Base-by-base conservation (phyloP, 64 coral and sea anemone genomes). In the Stichodactyla helianthus region DNA sequence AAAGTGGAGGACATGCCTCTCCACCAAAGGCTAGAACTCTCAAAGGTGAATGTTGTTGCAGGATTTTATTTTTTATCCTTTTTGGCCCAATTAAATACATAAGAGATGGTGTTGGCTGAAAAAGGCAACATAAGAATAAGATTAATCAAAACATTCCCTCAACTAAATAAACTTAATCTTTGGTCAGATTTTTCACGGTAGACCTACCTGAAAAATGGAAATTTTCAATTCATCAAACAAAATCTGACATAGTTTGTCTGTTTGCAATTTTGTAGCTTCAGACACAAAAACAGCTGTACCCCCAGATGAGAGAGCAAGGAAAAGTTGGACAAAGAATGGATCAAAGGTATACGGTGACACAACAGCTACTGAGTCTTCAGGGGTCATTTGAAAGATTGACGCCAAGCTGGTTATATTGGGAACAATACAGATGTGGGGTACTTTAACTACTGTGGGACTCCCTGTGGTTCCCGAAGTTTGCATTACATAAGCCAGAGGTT, bases 321-420 rank as follows among this genome's bases (percentile, higher is more conserved):
- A 99, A 88, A 99, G 88, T 65, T 99, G 97, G 9, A 99, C 82
- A 10, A 99, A 62, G 15, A 87, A 99, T 51, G 97, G 93, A 82
- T 99, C 97, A 93, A 99, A 99, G 52, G 97, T 99, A 89, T 93
- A 99, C 12, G 97, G 97, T 51, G 97, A 99, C 5, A 89, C 82
- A 31, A 99, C 54, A 17, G 89, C 89, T 27, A 99, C 86, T 0
- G 84, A 71, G 71, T 99, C 97, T 61, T 99, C 85, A 8, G n/a
- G 23, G 0, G 81, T 81, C 50, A 99, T 54, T 85, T 56, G 71
- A 88, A 99, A 95, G 79, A 95, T 91, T 51, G 52, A 91, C 82
- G 87, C 82, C 18, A 99, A 83, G 83, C 91, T 89, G 27, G 67
- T 83, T n/a, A 99, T 89, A 67, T 99, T 99, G 31, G 97, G 90